Evolutionary conservation across 2,888 invertebrate genomes (phyloP).

Genomic region (Phorcus lineatus): DNA sequence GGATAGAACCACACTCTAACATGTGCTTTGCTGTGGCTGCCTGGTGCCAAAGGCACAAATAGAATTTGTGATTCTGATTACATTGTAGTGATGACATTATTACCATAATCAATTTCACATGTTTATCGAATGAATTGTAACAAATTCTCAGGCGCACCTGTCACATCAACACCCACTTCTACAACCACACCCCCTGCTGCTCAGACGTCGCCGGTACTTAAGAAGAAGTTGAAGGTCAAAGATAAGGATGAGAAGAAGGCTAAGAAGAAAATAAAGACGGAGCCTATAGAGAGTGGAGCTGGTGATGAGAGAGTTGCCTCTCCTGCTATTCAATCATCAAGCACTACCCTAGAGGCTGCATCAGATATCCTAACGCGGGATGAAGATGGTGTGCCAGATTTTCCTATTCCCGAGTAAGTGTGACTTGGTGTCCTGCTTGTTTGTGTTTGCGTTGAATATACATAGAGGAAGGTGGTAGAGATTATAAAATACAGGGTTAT

Average conservation of each 20-base stretch:
- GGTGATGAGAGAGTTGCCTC: constrained; percentile 24
- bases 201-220: constrained; percentile 25
- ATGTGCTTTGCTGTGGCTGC: too few relatives aligned
- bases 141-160: too few relatives aligned
- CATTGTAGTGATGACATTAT: too few relatives aligned
- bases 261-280: constrained; percentile 49
- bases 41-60: too few relatives aligned
- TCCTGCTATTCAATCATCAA: constrained; percentile 13
- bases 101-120: too few relatives aligned
- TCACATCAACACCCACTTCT: constrained; percentile 6
- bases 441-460: too few relatives aligned
- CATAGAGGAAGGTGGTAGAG: too few relatives aligned
- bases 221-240: constrained; percentile 56
- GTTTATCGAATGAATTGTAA: too few relatives aligned
- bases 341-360: constrained; percentile 36
- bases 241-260: constrained; percentile 58
- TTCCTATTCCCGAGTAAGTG: constrained; percentile 52
- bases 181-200: background rate
- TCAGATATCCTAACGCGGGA: constrained; percentile 40
- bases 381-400: constrained; percentile 49
- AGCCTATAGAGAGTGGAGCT: constrained; percentile 28
- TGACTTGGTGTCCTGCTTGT: too few relatives aligned
- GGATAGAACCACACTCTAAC: too few relatives aligned
- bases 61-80: too few relatives aligned
- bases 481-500: too few relatives aligned